Evolutionary conservation across 2,113 vertebrate genomes (phyloP).

Genomic region (Leucosticte australis): DNA sequence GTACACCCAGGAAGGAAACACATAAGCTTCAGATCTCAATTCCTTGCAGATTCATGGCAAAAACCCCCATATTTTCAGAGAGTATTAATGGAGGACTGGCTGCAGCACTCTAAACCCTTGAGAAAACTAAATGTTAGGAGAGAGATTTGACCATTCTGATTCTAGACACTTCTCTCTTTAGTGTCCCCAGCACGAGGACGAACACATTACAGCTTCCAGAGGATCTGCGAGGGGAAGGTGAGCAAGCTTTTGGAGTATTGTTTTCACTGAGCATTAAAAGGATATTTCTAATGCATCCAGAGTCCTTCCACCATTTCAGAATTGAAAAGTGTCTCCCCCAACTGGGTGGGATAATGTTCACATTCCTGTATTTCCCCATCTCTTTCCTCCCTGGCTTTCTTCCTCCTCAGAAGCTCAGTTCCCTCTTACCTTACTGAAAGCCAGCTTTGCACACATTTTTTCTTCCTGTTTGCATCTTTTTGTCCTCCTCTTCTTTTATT

Average conservation of each 20-base stretch:
- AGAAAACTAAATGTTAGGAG: neutral
- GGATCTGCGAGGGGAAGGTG: neutral
- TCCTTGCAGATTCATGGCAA: neutral
- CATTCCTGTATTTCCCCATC: neutral
- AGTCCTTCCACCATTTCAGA: neutral
- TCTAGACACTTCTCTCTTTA: neutral
- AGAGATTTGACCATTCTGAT: neutral
- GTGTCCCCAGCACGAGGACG: neutral
- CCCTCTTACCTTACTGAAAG: neutral
- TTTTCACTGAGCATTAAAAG: neutral
- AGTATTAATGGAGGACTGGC: neutral
- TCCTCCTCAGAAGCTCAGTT: neutral
- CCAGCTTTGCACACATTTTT: neutral
- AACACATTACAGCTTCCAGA: neutral
- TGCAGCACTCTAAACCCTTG: neutral
- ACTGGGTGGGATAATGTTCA: neutral
- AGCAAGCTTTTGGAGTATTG: neutral
- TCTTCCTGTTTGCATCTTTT: neutral
- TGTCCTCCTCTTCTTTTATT: neutral
- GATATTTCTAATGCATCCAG: neutral
- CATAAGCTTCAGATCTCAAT: neutral
- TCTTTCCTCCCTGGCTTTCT: neutral
- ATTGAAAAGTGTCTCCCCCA: neutral
- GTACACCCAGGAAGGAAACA: neutral
- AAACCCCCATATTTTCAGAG: accelerated